Base-by-base conservation (phyloP, 2,888 invertebrate genomes). In the Tethea ocularis region DNA sequence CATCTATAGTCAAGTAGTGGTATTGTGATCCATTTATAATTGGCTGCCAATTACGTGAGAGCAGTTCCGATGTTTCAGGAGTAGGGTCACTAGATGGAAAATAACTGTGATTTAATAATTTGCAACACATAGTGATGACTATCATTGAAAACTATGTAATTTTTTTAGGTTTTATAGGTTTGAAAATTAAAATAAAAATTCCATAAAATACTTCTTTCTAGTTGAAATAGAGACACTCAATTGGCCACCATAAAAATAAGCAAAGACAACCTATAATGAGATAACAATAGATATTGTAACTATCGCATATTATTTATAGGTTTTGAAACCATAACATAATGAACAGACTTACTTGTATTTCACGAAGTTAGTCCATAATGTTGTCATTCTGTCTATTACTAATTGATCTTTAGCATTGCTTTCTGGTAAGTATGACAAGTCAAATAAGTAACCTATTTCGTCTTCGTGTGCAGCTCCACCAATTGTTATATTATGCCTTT, bases 11-110 rank as follows among this genome's bases (percentile, higher is more conserved):
- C 13, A 57, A 7, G 51, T 20, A 57, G 11, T 26, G 51, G 23
- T 57, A 51, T 22, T 33, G 24, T 5, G 46, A 33, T 15, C 8
- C 29, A 8, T 57, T 51, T 20, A 29, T 51, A 6, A 57, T 57
- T 15, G 57, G 57, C 15, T 29, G 26, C 57, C 57, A 57, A 22
- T 36, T 57, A 4, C 13, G 20, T 33, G 57, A 33, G 5, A 57
- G 26, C n/a, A 57, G 26, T 26, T 26, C 26, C 13, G 51, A 24
- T 7, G 15, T 51, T 58, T 51, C 26, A 6, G 17, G 52, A 6
- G 51, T 38, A 3, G 33, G 53, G 51, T 86, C 71, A 1, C 86
- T 84, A 71, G 17, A 73, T 72, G 38, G 51, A 26, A 56, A 33
- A 33, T 13, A 33, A 13, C 33, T 33, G 2, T 3, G 13, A 24